Base-by-base conservation (phyloP, 2,888 invertebrate genomes). In the Aplocera efformata region DNA sequence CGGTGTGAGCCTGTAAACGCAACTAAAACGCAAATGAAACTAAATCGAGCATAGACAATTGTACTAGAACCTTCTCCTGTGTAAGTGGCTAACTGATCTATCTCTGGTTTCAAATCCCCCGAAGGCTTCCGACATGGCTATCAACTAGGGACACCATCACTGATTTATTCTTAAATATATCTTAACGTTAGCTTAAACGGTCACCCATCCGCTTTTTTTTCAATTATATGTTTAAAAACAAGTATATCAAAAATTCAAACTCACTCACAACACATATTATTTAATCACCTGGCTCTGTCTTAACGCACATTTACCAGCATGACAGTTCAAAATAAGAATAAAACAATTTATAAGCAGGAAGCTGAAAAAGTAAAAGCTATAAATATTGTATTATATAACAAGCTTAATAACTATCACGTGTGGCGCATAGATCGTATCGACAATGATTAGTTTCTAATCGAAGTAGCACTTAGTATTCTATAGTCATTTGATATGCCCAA, bases 381-480 rank as follows among this genome's bases (percentile, higher is more conserved):
- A 35, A 46, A 47, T 45, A 48, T 35, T 28, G 29, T 42, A 45
- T 57, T 55, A 30, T 45, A 34, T 34, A 53, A 54, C 32, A 17
- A 17, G 17, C 21, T 25, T 32, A 38, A 38, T 38, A 37, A 39
- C 42, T 25, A 47, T 50, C 48, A 54, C 33, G 45, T 46, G 42
- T 48, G 40, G 27, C 29, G 26, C 23, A 26, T 20, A 32, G 42
- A 48, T 50, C 34, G 31, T 51, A 49, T 45, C 49, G 23, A 23
- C 22, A 29, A 38, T 36, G 33, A 42, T 43, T 49, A 55, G 53
- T 57, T 63, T 63, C 56, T 65, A 58, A 63, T 57, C 36, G 40
- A 38, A 56, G 48, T 59, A 47, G 45, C 39, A 23, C 38, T 61
- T 60, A 55, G 42, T 57, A 69, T 67, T 63, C 68, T 32, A 42